Evolutionary conservation across 35 echinoderm and acorn worm species (phyloP).

Genomic region (Stichopus chloronotus): DNA sequence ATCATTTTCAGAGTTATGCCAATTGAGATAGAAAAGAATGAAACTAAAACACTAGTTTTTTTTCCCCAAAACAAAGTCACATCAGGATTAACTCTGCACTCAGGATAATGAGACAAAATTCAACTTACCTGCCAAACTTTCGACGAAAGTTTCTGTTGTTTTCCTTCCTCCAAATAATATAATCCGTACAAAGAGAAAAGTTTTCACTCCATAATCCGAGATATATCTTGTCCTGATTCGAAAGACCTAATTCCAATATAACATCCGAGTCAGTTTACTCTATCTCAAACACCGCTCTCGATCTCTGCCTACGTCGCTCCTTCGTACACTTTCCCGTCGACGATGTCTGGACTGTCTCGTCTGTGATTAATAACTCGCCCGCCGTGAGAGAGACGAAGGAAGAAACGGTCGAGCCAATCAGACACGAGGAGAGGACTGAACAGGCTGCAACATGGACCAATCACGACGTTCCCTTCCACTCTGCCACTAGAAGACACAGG

Average conservation of each 20-base stretch:
- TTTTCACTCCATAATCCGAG: not conserved
- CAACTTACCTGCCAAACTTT: too few species aligned
- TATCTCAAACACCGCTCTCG: too few species aligned
- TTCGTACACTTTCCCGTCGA: not conserved
- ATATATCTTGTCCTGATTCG: not conserved
- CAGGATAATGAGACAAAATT: too few species aligned
- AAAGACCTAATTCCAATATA: slow-evolving; percentile 6
- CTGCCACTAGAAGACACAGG: not conserved
- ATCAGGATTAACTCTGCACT: too few species aligned
- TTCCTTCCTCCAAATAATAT: not conserved
- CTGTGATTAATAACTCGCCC: not conserved
- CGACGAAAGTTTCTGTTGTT: not conserved
- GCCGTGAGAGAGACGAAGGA: not conserved
- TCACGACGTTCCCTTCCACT: not conserved
- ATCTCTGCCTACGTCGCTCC: not conserved
- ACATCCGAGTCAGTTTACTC: not conserved
- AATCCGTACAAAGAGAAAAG: not conserved
- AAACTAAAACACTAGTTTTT: too few species aligned
- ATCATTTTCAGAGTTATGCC: too few species aligned
- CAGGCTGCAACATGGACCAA: not conserved
- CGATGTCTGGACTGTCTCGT: not conserved
- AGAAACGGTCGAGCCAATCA: not conserved
- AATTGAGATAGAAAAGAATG: too few species aligned
- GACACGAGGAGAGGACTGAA: not conserved
- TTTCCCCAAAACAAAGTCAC: too few species aligned